Conservation (phyloP, 2,113 vertebrate species). For the Phaethornis superciliosus region DNA sequence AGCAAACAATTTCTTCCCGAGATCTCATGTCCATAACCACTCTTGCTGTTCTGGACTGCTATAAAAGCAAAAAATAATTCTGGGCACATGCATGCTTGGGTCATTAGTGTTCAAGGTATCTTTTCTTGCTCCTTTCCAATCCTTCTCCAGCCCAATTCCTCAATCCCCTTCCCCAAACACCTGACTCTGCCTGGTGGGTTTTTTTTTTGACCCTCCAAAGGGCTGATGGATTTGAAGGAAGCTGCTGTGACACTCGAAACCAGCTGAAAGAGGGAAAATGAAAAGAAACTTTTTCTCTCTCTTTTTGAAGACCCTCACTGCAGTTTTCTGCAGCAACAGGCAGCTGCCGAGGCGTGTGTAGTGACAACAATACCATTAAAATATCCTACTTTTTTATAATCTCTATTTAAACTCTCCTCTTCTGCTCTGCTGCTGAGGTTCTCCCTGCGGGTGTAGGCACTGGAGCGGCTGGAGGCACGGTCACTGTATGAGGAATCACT, state of each 20-base stretch:
- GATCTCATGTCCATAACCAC: too few relatives aligned
- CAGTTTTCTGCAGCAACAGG: neutral
- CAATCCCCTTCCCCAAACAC: neutral
- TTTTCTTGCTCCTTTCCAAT: neutral
- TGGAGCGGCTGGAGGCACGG: slow-evolving; percentile 77
- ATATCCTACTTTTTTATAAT: slow-evolving; percentile 88
- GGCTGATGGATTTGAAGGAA: too few relatives aligned
- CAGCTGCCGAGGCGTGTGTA: neutral
- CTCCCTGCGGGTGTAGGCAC: slow-evolving; percentile 87
- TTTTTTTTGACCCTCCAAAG: neutral
- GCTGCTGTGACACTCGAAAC: neutral
- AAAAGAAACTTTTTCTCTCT: neutral
- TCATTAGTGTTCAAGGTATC: too few relatives aligned
- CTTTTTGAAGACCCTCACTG: neutral
- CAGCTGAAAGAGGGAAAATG: too few relatives aligned
- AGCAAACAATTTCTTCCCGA: too few relatives aligned
- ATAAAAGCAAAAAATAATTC: neutral
- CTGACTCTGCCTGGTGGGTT: rapidly evolving
- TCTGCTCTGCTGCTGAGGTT: slow-evolving; percentile 82
- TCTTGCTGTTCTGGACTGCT: neutral
- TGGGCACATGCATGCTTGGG: neutral
- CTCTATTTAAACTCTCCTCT: slow-evolving; percentile 80
- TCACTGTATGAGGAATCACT: slow-evolving; percentile 81
- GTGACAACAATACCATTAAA: rapidly evolving
- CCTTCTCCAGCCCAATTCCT: neutral